phyloP scores from a whole-genome alignment of 2,888 invertebrate species.

The Odontomyia ornata region DNA sequence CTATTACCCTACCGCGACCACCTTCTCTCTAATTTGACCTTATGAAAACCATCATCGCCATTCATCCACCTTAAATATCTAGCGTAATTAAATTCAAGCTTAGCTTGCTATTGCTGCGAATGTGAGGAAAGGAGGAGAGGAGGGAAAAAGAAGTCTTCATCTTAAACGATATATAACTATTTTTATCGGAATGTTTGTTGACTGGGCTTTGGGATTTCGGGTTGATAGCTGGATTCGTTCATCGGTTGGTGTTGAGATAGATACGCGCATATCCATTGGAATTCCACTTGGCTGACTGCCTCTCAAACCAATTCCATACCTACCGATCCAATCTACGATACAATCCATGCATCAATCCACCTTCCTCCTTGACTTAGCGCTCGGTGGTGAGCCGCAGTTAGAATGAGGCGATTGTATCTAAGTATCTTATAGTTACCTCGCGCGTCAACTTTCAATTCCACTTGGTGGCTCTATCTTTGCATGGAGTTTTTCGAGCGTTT shows the following conservation, averaged over 20 bases:
- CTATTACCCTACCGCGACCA: too few species aligned
- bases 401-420: background rate
- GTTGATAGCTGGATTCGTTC: too few species aligned
- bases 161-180: background rate
- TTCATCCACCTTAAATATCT: background rate
- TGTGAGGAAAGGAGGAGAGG: background rate
- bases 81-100: background rate
- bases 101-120: too few species aligned
- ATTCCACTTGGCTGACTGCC: background rate
- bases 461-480: background rate
- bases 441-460: slow-evolving; percentile 41
- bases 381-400: background rate
- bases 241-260: background rate
- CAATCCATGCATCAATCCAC: slow-evolving; percentile 14
- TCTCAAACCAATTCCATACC: too few species aligned
- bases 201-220: too few species aligned
- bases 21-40: background rate
- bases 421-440: slow-evolving; percentile 17
- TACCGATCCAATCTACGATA: background rate
- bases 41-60: background rate
- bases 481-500: slow-evolving; percentile 37
- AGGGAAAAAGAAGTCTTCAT: background rate
- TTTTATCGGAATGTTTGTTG: background rate
- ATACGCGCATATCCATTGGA: background rate
- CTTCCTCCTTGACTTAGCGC: slow-evolving; percentile 6